Conservation (phyloP, 2,113 vertebrate species). For the Axis porcinus region DNA sequence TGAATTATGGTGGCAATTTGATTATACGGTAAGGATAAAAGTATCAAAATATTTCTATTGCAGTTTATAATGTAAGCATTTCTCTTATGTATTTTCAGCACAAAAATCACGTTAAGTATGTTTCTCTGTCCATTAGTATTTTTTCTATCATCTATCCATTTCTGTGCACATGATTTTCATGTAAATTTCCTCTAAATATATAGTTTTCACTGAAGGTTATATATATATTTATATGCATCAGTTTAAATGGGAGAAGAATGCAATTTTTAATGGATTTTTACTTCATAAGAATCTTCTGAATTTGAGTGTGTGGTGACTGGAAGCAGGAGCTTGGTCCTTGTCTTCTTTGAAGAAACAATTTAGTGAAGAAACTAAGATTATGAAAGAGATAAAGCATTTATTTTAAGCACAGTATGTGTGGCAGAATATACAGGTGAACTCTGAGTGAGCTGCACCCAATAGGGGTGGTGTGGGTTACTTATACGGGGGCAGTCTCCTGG, state of each 20-base stretch:
- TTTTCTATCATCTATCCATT: neutral
- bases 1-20: neutral
- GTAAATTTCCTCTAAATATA: neutral
- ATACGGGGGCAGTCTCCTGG: too few species aligned
- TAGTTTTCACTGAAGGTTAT: neutral
- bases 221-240: neutral
- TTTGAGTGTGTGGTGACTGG: neutral
- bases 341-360: neutral
- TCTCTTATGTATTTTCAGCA: neutral
- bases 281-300: neutral
- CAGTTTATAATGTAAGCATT: neutral
- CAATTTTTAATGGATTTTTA: neutral
- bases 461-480: neutral
- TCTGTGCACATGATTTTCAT: neutral
- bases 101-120: neutral
- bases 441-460: accelerated
- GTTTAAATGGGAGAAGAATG: neutral
- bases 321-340: neutral
- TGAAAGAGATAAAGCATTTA: neutral
- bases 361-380: neutral
- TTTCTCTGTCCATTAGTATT: neutral
- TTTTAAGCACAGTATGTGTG: neutral
- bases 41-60: neutral
- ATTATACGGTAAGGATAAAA: neutral
- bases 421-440: neutral